Conservation (phyloP, 2,888 invertebrate species). For the Coleophora flavipennella region DNA sequence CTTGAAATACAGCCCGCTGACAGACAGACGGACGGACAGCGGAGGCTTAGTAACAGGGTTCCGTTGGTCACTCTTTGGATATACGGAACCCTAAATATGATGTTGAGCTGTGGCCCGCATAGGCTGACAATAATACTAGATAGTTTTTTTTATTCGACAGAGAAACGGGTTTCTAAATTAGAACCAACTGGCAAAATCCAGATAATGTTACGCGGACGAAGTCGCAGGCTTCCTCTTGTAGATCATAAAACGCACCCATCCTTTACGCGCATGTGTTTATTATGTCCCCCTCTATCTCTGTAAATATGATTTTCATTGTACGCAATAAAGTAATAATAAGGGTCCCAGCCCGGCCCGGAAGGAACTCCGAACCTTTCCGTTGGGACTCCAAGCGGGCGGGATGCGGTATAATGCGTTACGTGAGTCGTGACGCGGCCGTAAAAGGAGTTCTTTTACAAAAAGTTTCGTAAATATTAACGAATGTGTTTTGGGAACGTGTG, state of each 20-base stretch:
- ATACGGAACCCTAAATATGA: too few species aligned
- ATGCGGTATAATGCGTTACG: constrained; percentile 24
- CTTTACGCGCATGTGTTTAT: constrained; percentile 54
- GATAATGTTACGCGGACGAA: too few species aligned
- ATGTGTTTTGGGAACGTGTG: too few species aligned
- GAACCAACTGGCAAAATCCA: too few species aligned
- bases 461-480: constrained; percentile 10
- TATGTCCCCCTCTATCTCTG: constrained; percentile 47
- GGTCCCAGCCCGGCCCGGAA: constrained; percentile 43
- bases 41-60: too few species aligned
- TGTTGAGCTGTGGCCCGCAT: too few species aligned
- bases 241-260: constrained; percentile 36
- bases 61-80: too few species aligned
- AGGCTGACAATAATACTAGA: too few species aligned
- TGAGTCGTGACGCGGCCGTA: constrained; percentile 8
- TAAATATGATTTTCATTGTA: constrained; percentile 63
- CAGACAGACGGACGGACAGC: too few species aligned
- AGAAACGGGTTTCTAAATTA: too few species aligned
- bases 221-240: constrained; percentile 1
- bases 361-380: constrained; percentile 52
- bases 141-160: too few species aligned
- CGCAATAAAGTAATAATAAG: constrained; percentile 58
- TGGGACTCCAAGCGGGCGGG: constrained; percentile 19
- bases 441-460: constrained; percentile 17
- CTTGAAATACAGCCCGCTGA: too few species aligned